Conservation (phyloP, 2,113 vertebrate species). For the Petrocephalus microphthalmus region DNA sequence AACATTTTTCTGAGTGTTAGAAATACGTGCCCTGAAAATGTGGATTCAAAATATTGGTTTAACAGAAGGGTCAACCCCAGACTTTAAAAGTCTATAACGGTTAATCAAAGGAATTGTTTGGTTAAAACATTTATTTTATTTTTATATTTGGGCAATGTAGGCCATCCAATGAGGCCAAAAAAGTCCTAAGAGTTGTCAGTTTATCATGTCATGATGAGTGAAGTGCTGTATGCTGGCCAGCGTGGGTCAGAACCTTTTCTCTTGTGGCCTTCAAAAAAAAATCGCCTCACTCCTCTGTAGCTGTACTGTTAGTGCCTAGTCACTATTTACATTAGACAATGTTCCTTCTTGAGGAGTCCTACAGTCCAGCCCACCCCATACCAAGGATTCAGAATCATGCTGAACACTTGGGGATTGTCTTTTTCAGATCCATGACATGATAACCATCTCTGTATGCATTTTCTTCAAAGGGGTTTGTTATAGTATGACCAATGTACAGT, state of each 20-base stretch:
- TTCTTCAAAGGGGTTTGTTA: neutral
- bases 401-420: neutral
- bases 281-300: constrained; percentile 5
- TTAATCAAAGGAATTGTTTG: neutral
- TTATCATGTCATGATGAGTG: neutral
- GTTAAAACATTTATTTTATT: neutral
- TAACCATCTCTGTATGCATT: neutral
- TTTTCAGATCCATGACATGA: neutral
- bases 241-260: neutral
- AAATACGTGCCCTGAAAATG: neutral
- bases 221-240: neutral
- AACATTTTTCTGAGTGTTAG: neutral
- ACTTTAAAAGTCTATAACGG: neutral
- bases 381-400: neutral
- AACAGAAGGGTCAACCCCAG: neutral
- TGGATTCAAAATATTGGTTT: neutral
- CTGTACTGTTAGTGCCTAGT: constrained; percentile 20
- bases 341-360: neutral
- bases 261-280: constrained; percentile 22
- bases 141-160: neutral
- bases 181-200: neutral
- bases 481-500: neutral
- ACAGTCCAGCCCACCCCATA: neutral
- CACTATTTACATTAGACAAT: neutral
- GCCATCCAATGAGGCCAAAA: neutral